Evolutionary conservation across 2,888 invertebrate species (phyloP).

Genomic region (Agrilus cyanescens): DNA sequence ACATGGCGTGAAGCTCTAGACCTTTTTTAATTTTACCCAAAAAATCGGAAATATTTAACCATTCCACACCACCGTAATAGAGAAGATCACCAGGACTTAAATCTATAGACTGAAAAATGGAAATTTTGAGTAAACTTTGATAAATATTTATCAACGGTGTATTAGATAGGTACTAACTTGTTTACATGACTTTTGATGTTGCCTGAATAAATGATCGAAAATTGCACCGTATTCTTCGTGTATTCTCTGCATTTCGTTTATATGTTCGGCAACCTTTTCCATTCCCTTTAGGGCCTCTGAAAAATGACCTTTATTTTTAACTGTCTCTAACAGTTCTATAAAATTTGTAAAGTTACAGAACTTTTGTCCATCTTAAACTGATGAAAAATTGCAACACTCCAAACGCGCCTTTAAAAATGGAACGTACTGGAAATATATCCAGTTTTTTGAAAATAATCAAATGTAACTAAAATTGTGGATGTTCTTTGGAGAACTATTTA

Average conservation of each 20-base stretch:
- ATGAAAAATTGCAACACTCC: no score
- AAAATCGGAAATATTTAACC: conserved; percentile 96
- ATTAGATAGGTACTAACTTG: conserved; percentile 38
- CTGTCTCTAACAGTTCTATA: no score
- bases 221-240: conserved; percentile 98
- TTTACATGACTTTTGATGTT: conserved; percentile 90
- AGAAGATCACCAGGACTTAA: conserved; percentile 93
- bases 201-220: conserved; percentile 92
- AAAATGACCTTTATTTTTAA: conserved; percentile 16
- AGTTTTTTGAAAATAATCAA: no score
- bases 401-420: no score
- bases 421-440: no score
- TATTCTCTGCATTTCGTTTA: conserved; percentile 99
- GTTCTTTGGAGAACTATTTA: no score
- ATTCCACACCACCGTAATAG: conserved; percentile 96
- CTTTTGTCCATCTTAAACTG: conserved; percentile 4
- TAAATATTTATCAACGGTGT: background rate
- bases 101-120: conserved; percentile 60
- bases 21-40: conserved; percentile 97
- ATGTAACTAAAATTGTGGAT: no score
- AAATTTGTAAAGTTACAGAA: conserved; percentile 1
- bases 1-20: conserved; percentile 91
- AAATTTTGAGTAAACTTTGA: background rate
- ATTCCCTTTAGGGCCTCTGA: conserved; percentile 91
- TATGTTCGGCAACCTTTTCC: conserved; percentile 98